Evolutionary conservation across 2,888 invertebrate genomes (phyloP).

Genomic region (Lasioglossum vierecki): DNA sequence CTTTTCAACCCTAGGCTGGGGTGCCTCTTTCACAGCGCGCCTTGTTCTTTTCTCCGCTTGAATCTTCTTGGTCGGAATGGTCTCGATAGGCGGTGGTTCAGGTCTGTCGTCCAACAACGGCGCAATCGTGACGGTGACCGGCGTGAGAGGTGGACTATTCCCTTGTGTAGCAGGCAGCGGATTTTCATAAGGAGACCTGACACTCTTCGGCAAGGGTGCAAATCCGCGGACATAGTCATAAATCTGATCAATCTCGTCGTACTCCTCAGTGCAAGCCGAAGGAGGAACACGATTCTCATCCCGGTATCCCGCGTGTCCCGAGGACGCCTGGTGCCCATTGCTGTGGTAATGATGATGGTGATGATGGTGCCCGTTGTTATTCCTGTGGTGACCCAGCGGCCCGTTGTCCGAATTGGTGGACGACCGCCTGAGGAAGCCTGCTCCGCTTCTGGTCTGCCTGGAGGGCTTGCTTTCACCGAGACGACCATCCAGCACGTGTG

Average conservation of each 20-base stretch:
- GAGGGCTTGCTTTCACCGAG: constrained; percentile 87
- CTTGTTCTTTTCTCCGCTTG: constrained; percentile 92
- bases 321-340: constrained; percentile 83
- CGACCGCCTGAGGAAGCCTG: constrained; percentile 87
- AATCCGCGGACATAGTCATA: constrained; percentile 98
- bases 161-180: constrained; percentile 72
- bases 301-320: constrained; percentile 85
- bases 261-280: constrained; percentile 89
- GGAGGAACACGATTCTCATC: constrained; percentile 87
- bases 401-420: constrained; percentile 91
- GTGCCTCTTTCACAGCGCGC: constrained; percentile 87
- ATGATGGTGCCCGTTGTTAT: constrained; percentile 84
- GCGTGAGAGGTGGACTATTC: constrained; percentile 81
- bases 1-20: constrained; percentile 86
- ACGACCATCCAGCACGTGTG: constrained; percentile 92
- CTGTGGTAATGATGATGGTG: constrained; percentile 85
- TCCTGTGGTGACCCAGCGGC: constrained; percentile 83
- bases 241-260: constrained; percentile 98
- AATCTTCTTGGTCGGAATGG: constrained; percentile 93
- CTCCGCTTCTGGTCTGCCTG: constrained; percentile 76
- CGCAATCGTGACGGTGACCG: constrained; percentile 86
- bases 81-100: constrained; percentile 96
- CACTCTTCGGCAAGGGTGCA: constrained; percentile 94
- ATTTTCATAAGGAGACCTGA: constrained; percentile 87
- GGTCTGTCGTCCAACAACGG: constrained; percentile 88